These are phyloP conservation scores for Leptopilina drosophilae DNA, from an alignment of 2,888 invertebrate species.

Conservation along the genomic window DNA sequence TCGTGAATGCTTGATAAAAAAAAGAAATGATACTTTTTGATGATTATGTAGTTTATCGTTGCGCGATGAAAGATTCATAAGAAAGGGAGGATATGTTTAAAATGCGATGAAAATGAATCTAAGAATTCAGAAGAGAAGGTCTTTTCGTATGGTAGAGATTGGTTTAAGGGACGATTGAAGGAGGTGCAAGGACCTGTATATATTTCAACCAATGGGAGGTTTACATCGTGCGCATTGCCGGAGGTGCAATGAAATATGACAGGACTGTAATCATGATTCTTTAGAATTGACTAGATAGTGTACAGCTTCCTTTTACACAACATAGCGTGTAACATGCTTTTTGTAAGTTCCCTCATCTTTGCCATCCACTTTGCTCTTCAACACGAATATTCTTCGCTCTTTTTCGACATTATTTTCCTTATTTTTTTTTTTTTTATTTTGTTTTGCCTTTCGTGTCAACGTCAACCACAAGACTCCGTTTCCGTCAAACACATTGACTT, in stretches of 20 bases:
- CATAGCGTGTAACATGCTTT: conserved; percentile 34
- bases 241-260: conserved; percentile 71
- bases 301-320: conserved; percentile 51
- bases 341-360: conserved; percentile 30
- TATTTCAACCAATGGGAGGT: conserved; percentile 18
- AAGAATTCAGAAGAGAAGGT: not conserved
- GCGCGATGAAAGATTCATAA: conserved; percentile 30
- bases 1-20: no score
- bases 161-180: not conserved
- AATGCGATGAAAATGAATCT: not conserved
- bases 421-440: not conserved
- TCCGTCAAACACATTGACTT: conserved; percentile 34
- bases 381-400: conserved; percentile 19
- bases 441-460: conserved; percentile 15
- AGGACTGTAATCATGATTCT: conserved; percentile 71
- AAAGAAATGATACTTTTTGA: not conserved
- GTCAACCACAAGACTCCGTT: conserved; percentile 21
- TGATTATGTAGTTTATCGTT: conserved; percentile 33
- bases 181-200: not conserved
- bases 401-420: conserved; percentile 25
- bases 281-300: conserved; percentile 58
- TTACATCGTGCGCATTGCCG: conserved; percentile 57
- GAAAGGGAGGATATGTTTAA: not conserved
- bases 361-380: not conserved
- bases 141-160: conserved; percentile 4